These are phyloP conservation scores for Spialia ferax DNA, from an alignment of 2,888 invertebrate species.

Conservation along the genomic window DNA sequence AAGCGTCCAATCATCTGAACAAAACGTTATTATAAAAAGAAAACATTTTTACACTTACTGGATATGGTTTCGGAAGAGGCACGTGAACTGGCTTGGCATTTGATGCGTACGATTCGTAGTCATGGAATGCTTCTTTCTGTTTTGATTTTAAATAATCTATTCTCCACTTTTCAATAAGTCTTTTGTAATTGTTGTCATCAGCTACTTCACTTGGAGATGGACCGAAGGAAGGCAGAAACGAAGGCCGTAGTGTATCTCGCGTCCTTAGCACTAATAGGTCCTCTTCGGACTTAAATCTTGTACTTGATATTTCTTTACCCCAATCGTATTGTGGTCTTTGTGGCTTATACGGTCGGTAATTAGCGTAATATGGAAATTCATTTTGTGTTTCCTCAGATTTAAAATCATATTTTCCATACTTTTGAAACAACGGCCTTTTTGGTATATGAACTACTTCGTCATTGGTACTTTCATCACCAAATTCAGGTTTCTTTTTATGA, in stretches of 20 bases:
- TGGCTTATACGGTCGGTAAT: conserved; percentile 60
- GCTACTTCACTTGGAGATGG: conserved; percentile 58
- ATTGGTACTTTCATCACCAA: conserved; percentile 54
- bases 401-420: conserved; percentile 57
- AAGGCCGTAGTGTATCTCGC: conserved; percentile 73
- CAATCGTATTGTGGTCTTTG: conserved; percentile 64
- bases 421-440: conserved; percentile 60
- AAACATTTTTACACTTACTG: conserved; percentile 63
- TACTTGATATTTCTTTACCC: conserved; percentile 64
- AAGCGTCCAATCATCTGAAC: conserved; percentile 50
- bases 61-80: conserved; percentile 75
- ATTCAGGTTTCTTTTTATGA: conserved; percentile 60
- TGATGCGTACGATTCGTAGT: conserved; percentile 72
- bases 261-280: conserved; percentile 77
- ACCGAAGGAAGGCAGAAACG: conserved; percentile 68
- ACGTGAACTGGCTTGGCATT: conserved; percentile 71
- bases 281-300: conserved; percentile 77
- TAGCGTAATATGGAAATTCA: conserved; percentile 60
- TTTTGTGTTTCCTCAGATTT: conserved; percentile 54
- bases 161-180: conserved; percentile 75
- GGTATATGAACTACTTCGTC: conserved; percentile 76
- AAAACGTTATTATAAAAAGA: conserved; percentile 44
- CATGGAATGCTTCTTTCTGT: conserved; percentile 65
- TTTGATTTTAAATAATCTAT: conserved; percentile 76
- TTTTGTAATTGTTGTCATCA: conserved; percentile 72